Conservation (phyloP, 2,113 vertebrate species). For the Pomatostomus ruficeps region DNA sequence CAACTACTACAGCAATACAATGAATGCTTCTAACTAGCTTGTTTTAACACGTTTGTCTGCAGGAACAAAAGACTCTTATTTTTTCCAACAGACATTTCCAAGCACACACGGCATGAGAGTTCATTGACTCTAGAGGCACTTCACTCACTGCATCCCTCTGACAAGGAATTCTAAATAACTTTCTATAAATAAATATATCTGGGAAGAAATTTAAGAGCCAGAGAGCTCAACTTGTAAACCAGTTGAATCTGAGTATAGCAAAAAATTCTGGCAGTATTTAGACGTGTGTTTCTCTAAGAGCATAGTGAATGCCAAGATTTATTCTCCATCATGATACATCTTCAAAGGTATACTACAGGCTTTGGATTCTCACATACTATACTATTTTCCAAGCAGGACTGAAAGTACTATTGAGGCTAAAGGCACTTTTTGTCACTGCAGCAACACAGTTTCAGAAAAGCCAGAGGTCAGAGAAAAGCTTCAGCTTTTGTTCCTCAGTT, state of each 20-base stretch:
- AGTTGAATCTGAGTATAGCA: background rate
- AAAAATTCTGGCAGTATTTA: background rate
- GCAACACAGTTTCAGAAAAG: background rate
- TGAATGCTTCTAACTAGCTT: too few species aligned
- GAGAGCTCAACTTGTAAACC: background rate
- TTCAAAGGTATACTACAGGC: background rate
- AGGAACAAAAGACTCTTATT: background rate
- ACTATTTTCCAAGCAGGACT: background rate
- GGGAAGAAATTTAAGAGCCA: background rate
- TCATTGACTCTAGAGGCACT: background rate
- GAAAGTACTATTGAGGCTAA: background rate
- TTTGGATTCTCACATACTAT: background rate
- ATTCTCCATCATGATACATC: background rate
- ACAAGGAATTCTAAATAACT: background rate
- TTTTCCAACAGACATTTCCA: background rate
- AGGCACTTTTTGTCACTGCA: background rate
- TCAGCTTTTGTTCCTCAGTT: background rate
- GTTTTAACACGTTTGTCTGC: background rate
- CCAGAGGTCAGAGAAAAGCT: background rate
- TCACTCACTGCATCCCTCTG: background rate
- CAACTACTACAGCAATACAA: too few species aligned
- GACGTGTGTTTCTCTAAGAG: background rate
- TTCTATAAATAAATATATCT: background rate
- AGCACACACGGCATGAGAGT: accelerated
- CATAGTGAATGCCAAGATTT: background rate